phyloP scores from a whole-genome alignment of 2,888 invertebrate species.

The Tiliacea citrago region DNA sequence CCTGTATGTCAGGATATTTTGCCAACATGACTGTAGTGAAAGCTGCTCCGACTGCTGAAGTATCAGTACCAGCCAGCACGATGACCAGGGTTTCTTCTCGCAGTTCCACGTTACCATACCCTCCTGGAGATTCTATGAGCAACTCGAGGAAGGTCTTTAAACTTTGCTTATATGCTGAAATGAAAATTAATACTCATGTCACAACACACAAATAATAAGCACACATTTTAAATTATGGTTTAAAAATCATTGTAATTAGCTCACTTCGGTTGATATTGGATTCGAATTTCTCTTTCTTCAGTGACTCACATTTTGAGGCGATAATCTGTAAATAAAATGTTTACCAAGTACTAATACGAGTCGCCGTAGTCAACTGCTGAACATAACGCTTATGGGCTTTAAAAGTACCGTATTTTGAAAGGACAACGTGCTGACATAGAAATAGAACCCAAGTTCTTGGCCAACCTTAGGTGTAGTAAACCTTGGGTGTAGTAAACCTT shows the following conservation, averaged over 20 bases:
- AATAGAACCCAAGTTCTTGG: neutral
- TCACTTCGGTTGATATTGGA: constrained; percentile 5
- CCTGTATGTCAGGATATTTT: constrained; percentile 71
- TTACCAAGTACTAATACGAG: neutral
- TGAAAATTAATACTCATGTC: neutral
- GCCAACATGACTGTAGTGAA: constrained; percentile 73
- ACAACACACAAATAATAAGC: neutral
- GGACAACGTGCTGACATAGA: neutral
- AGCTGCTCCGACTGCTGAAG: constrained; percentile 72
- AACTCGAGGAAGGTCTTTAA: constrained; percentile 72
- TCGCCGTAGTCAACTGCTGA: neutral
- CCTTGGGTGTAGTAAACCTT: too few species aligned
- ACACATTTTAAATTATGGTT: neutral
- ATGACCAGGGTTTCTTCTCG: constrained; percentile 75
- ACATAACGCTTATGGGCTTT: neutral
- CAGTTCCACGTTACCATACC: constrained; percentile 68
- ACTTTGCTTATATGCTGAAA: constrained; percentile 32
- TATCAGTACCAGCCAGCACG: constrained; percentile 78
- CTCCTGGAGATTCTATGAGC: constrained; percentile 68
- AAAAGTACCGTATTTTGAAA: too few species aligned
- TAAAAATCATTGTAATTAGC: neutral
- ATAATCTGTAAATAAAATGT: constrained; percentile 23
- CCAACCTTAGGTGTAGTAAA: neutral
- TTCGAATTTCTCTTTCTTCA: constrained; percentile 4
- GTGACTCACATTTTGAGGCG: constrained; percentile 15